Base-by-base conservation (phyloP, 2,113 vertebrate genomes). In the Cairina moschata region DNA sequence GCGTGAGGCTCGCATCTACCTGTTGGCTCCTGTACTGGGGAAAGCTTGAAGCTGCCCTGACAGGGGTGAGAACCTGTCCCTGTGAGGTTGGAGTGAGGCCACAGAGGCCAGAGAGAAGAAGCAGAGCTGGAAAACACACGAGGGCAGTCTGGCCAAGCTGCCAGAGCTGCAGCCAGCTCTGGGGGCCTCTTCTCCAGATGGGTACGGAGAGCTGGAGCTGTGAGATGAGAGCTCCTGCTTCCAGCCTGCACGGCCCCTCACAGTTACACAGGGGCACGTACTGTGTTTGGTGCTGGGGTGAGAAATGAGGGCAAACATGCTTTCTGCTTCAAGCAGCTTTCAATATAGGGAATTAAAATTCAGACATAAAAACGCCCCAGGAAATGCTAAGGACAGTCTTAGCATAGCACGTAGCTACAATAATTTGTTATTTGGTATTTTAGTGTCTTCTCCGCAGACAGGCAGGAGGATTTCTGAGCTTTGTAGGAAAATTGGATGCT, bases 191-290 rank as follows among this genome's bases (percentile, higher is more conserved):
- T 40, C 38, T 65, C 26, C 38, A 17, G 36, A 11, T 0, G 13
- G 23, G 11, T 44, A 1, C 1, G 3, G 71, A 87, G 50, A 55
- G 42, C 34, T 23, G 17, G 20, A 0, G 1, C 23, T 22, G 4
- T 54, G 56, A 68, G 60, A 29, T 40, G 65, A 85, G 83, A 79
- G 86, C 75, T 78, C 34, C 77, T 32, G 13, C 15, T 86, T 25
- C 44, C 34, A 28, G 36, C 72, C 29, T 1, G 2, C 32, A 13
- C 2, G 2, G n/a, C 11, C 18, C 55, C 52, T 86, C 44, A 0
- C 1, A 15, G 46, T 73, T 69, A 20, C 46, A 31, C 56, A 58
- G 46, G 5, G 16, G 17, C 48, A 86, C 0, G 0, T 63, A 21
- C 52, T 86, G 68, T 2, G 2, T 15, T 84, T n/a, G 60, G 32